Percentiles rank a stretch among this genome's conserved stretches.
phyloP scores from a whole-genome alignment of 2,888 invertebrate species.

The Muschampia plurimacula region DNA sequence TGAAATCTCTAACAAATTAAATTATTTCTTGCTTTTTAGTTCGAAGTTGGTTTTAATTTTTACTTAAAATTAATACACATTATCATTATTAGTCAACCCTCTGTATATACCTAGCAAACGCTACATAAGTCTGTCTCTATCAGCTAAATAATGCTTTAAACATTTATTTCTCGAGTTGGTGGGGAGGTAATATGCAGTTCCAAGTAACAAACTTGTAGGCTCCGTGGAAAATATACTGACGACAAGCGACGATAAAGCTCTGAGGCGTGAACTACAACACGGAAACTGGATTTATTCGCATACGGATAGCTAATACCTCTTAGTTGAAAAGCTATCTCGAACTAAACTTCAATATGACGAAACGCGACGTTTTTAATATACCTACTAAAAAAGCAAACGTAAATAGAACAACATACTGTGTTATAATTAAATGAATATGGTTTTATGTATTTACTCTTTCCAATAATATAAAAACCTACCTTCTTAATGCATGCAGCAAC shows the following conservation, averaged over 20 bases:
- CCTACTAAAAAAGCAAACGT: too few relatives aligned
- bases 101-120: background rate
- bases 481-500: too few relatives aligned
- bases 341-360: background rate
- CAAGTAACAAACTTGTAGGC: conserved; percentile 65
- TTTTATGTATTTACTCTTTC: too few relatives aligned
- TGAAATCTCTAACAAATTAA: too few relatives aligned
- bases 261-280: conserved; percentile 61
- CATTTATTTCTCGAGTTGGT: background rate
- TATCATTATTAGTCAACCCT: too few relatives aligned
- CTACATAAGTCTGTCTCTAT: background rate
- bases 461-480: too few relatives aligned
- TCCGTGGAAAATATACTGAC: conserved; percentile 71
- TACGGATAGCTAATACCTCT: conserved; percentile 29
- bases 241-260: conserved; percentile 68
- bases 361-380: background rate
- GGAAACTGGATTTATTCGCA: conserved; percentile 60
- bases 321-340: background rate
- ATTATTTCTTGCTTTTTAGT: too few relatives aligned
- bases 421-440: too few relatives aligned
- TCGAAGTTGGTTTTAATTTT: too few relatives aligned
- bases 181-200: conserved; percentile 59
- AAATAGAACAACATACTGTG: too few relatives aligned
- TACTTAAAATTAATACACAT: too few relatives aligned
- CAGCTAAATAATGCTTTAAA: background rate